These are phyloP conservation scores for Temnothorax curvispinosus DNA, from an alignment of 1,140 invertebrate species.

Conservation along the genomic window DNA sequence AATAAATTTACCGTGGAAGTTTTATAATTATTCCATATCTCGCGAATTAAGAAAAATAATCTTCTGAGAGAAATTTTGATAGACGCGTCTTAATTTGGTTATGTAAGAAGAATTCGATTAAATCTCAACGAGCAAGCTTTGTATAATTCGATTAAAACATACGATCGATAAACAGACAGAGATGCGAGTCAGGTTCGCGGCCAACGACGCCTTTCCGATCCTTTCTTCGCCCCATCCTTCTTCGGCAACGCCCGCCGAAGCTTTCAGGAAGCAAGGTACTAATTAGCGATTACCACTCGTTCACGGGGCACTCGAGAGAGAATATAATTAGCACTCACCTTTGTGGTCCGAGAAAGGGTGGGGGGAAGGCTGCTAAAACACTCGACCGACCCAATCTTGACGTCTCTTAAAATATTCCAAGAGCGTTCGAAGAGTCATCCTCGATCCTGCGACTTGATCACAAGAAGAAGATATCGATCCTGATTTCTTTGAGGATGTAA, in stretches of 20 bases:
- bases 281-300: conserved; percentile 79
- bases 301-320: conserved; percentile 73
- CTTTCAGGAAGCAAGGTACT: conserved; percentile 71
- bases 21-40: not conserved
- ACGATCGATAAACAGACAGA: conserved; percentile 44
- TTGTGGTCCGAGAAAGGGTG: conserved; percentile 64
- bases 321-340: conserved; percentile 80
- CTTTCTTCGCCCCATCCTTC: conserved; percentile 27
- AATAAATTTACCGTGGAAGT: not conserved
- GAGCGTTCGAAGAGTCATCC: conserved; percentile 72
- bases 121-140: conserved; percentile 5
- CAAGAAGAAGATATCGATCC: conserved; percentile 15
- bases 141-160: conserved; percentile 54
- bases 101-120: conserved; percentile 25
- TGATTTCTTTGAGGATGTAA: conserved; percentile 52
- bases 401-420: conserved; percentile 69
- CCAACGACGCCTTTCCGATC: conserved; percentile 9
- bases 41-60: not conserved
- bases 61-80: not conserved
- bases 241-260: conserved; percentile 53
- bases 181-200: conserved; percentile 21
- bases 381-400: conserved; percentile 63
- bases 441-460: conserved; percentile 58
- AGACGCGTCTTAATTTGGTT: not conserved
- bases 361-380: conserved; percentile 55